Conservation (phyloP, 2,888 invertebrate genomes). For the Eilema griseolum region DNA sequence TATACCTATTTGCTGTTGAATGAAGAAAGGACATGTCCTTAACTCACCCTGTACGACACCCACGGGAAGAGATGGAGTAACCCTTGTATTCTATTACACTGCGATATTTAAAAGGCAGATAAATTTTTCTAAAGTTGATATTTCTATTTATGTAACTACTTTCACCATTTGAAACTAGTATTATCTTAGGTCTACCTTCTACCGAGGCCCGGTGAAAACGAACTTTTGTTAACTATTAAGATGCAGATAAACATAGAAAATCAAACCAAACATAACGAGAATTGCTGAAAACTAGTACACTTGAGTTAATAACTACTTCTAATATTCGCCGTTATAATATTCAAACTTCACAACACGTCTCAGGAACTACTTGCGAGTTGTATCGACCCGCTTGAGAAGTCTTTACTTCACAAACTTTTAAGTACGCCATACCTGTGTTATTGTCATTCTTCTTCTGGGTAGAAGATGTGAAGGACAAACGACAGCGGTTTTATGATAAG, state of each 20-base stretch:
- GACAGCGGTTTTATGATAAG: constrained; percentile 6
- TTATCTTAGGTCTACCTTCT: no score
- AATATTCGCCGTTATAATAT: constrained; percentile 21
- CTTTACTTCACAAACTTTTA: constrained; percentile 49
- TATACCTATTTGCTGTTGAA: no score
- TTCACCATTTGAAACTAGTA: no score
- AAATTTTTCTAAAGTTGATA: no score
- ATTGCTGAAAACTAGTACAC: not conserved
- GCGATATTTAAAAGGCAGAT: no score
- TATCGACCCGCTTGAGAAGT: constrained; percentile 35
- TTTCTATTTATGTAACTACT: no score
- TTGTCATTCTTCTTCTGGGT: constrained; percentile 44
- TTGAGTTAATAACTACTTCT: constrained; percentile 10
- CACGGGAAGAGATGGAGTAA: no score
- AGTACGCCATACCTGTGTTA: constrained; percentile 40
- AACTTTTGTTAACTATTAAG: not conserved
- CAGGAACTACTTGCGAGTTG: constrained; percentile 10
- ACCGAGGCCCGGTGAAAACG: no score
- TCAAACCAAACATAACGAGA: not conserved
- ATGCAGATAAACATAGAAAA: not conserved
- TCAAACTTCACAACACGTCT: constrained; percentile 22
- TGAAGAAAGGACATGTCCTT: no score
- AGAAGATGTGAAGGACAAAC: constrained; percentile 19
- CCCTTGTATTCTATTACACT: no score
- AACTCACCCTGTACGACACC: no score